A percentile compares a stretch with the other conserved stretches of the same genome.
Conservation (phyloP, 1,140 invertebrate genomes). For the Cydia pomonella region DNA sequence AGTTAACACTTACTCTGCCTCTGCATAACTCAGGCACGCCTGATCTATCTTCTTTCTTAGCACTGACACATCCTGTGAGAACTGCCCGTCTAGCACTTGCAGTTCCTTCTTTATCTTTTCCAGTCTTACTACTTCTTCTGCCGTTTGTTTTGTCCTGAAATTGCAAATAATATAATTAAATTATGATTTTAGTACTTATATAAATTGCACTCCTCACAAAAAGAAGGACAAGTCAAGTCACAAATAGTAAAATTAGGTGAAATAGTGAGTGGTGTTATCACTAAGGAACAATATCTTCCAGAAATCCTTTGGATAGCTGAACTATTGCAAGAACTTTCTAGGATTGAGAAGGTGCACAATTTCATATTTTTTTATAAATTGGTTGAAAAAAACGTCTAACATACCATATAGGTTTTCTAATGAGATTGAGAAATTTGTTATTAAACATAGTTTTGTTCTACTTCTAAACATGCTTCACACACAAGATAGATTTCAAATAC, state of each 20-base stretch:
- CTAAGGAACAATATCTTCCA: too few relatives aligned
- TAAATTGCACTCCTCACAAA: not conserved
- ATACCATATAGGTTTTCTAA: conserved; percentile 72
- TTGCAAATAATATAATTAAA: conserved; percentile 24
- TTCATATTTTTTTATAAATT: not conserved
- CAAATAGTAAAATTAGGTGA: too few relatives aligned
- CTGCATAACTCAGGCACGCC: conserved; percentile 86
- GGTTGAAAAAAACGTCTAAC: not conserved
- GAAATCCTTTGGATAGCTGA: too few relatives aligned
- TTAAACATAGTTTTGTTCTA: conserved; percentile 13
- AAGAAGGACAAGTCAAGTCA: too few relatives aligned
- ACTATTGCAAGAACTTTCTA: too few relatives aligned
- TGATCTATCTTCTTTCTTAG: conserved; percentile 89
- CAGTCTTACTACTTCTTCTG: conserved; percentile 85
- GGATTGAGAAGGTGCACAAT: too few relatives aligned
- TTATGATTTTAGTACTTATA: conserved; percentile 2
- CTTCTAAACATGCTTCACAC: conserved; percentile 15
- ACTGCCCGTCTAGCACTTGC: conserved; percentile 85
- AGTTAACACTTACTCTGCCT: conserved; percentile 82
- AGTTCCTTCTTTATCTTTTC: conserved; percentile 87
- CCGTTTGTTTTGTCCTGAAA: conserved; percentile 85
- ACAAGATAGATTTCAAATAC: conserved; percentile 1
- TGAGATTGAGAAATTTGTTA: conserved; percentile 59
- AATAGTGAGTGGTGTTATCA: too few relatives aligned
- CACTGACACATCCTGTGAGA: conserved; percentile 87